phyloP scores from a whole-genome alignment of 2,113 vertebrate genomes.

The Pelecanoides urinatrix region DNA sequence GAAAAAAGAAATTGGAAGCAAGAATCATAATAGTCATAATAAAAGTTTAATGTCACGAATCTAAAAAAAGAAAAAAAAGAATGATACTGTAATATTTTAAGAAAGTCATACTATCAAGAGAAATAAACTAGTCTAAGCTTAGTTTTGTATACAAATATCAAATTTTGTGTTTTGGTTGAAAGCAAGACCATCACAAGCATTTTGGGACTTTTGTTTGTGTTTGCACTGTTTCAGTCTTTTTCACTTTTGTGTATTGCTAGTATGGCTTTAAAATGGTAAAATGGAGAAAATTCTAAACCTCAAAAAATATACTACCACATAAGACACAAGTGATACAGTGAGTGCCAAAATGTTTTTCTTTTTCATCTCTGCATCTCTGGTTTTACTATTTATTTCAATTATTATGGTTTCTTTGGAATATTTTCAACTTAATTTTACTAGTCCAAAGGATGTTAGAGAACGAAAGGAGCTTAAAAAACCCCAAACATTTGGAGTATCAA shows the following conservation, averaged over 20 bases:
- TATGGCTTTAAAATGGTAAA: background rate
- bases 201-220: background rate
- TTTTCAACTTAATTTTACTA: background rate
- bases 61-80: background rate
- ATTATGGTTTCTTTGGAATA: background rate
- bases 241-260: background rate
- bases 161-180: background rate
- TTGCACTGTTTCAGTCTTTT: background rate
- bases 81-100: background rate
- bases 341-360: background rate
- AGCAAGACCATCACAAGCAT: background rate
- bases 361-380: background rate
- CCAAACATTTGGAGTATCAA: background rate
- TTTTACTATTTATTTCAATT: background rate
- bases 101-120: background rate
- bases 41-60: background rate
- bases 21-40: background rate
- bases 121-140: background rate
- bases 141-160: background rate
- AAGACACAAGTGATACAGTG: background rate
- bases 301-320: background rate
- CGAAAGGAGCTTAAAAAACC: background rate
- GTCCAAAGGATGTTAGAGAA: background rate
- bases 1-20: background rate
- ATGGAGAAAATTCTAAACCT: background rate